phyloP scores from a whole-genome alignment of 1,140 invertebrate genomes.

The Sycophaga agraensis region DNA sequence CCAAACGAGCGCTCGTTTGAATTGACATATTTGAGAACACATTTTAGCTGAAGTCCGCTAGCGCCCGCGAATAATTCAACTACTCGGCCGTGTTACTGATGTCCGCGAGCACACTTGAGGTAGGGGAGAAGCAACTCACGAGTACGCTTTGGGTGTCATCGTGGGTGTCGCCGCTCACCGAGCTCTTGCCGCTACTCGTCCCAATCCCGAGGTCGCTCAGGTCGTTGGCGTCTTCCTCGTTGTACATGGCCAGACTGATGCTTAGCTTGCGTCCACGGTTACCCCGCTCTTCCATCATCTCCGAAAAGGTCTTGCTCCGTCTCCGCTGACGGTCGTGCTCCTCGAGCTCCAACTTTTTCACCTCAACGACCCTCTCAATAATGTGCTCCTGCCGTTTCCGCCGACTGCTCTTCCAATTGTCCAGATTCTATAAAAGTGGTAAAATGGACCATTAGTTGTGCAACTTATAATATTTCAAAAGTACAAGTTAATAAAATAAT shows the following conservation, averaged over 20 bases:
- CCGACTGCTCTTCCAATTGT: slow-evolving; percentile 90
- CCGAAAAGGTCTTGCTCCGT: slow-evolving; percentile 88
- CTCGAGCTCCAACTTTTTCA: slow-evolving; percentile 80
- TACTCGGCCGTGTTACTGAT: no score
- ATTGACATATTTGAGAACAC: no score
- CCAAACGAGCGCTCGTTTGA: no score
- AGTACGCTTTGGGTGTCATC: slow-evolving; percentile 71
- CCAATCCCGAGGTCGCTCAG: slow-evolving; percentile 80
- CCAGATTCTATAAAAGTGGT: slow-evolving; percentile 75
- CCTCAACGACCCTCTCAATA: slow-evolving; percentile 84
- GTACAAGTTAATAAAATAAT: no score
- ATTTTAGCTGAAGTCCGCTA: no score
- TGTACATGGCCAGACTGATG: slow-evolving; percentile 68
- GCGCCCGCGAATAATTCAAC: no score
- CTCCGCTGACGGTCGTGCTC: slow-evolving; percentile 70
- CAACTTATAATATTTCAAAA: no score
- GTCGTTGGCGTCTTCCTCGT: slow-evolving; percentile 79
- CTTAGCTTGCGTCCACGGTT: slow-evolving; percentile 59
- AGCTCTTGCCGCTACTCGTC: slow-evolving; percentile 73
- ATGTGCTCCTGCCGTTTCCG: slow-evolving; percentile 88
- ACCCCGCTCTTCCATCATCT: slow-evolving; percentile 88
- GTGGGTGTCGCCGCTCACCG: slow-evolving; percentile 71
- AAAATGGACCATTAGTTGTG: no score
- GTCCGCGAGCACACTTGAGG: no score
- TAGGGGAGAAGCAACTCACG: no score